Percentiles rank a stretch among this genome's conserved stretches.
Conservation (phyloP, 2,797 vertebrate genomes). For the Neoniphon sammara region DNA sequence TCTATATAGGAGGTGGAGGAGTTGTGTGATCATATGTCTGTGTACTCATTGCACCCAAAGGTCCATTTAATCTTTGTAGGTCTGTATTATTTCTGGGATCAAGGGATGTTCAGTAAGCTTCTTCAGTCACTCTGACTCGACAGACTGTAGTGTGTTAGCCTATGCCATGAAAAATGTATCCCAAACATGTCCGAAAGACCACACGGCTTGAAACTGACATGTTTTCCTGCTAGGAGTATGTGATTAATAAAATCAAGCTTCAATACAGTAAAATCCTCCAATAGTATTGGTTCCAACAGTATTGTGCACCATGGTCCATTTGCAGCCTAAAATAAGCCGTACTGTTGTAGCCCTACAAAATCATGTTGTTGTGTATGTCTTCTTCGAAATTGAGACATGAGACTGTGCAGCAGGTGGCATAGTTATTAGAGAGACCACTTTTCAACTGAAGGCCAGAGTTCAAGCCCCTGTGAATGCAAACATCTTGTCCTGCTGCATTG, state of each 20-base stretch:
- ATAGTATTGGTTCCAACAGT: too few species aligned
- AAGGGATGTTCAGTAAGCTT: too few species aligned
- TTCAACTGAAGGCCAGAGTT: neutral
- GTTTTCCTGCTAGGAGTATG: neutral
- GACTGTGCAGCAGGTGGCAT: conserved; percentile 18
- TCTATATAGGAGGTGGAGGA: too few species aligned
- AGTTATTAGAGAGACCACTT: conserved; percentile 7
- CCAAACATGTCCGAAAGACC: neutral
- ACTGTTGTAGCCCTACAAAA: neutral
- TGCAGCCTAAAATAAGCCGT: neutral
- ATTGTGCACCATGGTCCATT: too few species aligned
- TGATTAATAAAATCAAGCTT: neutral
- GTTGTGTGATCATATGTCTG: too few species aligned
- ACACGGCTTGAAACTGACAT: neutral
- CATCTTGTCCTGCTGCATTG: conserved; percentile 22
- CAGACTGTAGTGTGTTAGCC: too few species aligned
- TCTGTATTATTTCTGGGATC: too few species aligned
- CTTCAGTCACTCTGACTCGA: too few species aligned
- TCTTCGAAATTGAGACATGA: conserved; percentile 42
- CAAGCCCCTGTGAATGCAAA: conserved; percentile 26
- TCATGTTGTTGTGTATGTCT: conserved; percentile 30
- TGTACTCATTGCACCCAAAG: too few species aligned
- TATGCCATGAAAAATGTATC: neutral
- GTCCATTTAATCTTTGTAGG: too few species aligned
- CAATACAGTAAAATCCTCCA: neutral